Evolutionary conservation across 2,888 invertebrate species (phyloP), one percentile per base, ranked within the genome.

Genomic region (Drosophila sordidula): DNA sequence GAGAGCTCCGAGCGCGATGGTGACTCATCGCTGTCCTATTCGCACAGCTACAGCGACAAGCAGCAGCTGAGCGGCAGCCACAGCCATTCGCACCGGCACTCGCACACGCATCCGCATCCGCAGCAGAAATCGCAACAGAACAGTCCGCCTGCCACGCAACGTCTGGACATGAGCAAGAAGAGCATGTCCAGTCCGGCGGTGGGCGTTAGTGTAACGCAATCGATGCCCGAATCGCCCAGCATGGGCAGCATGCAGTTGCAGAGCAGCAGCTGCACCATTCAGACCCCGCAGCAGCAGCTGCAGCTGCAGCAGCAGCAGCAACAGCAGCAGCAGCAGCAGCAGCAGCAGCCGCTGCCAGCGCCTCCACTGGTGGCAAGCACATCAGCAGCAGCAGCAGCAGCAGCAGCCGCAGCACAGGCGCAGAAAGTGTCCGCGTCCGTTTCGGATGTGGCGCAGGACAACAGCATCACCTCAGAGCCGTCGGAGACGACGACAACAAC

Each of bases 121-220:
- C 42, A 58, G 4, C 77, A 73, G 67, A 69, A 86, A 6, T 74
- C 69, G 50, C 62, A 68, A 9, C 80, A 80, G 34, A 72, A 87
- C 32, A 91, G 83, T 81, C 90, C 90, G 45, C 84, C 85, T 25
- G 55, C 77, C 44, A 70, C 87, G 18, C 90, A 91, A 65, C 86
- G 89, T n/a, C 77, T 92, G 61, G 92, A 92, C 70, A 87, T 90
- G 69, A 90, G 85, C 66, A 92, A 91, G 73, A 92, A 92, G 82
- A 92, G 92, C 45, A 90, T 92, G 90, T 92, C 92, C 36, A 92
- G 91, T 77, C 92, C 92, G 41, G 83, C 91, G n/a, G 90, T 92
- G 46, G 91, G 89, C 3, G 82, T 84, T 3, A 85, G 81, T 56
- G 67, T 89, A 61, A 84, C 72, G 0, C 87, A 90, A 52, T 64